A percentile compares a stretch with the other conserved stretches of the same genome.
Evolutionary conservation across 2,888 invertebrate genomes (phyloP).

Genomic region (Pseudoips prasinana): DNA sequence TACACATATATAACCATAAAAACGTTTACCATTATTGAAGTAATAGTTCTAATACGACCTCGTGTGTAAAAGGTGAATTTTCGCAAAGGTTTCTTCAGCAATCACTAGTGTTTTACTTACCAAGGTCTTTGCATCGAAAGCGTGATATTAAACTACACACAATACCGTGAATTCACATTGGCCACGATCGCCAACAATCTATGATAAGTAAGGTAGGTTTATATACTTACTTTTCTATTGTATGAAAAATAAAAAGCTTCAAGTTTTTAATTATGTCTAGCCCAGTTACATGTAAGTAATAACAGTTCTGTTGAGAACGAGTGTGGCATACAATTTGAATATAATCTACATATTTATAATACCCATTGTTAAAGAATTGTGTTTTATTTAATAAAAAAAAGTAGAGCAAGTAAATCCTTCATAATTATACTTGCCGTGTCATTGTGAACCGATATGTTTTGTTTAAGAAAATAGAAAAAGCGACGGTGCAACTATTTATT

Average conservation of each 20-base stretch:
- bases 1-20: too few species aligned
- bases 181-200: slow-evolving; percentile 26
- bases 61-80: slow-evolving; percentile 24
- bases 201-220: slow-evolving; percentile 18
- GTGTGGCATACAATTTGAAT: slow-evolving; percentile 5
- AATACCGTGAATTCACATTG: slow-evolving; percentile 38
- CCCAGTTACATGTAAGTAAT: background rate
- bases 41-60: slow-evolving; percentile 31
- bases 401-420: too few species aligned
- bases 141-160: slow-evolving; percentile 42
- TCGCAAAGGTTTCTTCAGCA: slow-evolving; percentile 40
- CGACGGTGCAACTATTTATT: too few species aligned
- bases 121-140: slow-evolving; percentile 59
- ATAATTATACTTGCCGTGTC: too few species aligned
- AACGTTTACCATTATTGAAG: too few species aligned
- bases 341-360: slow-evolving; percentile 2
- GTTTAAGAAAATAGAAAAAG: too few species aligned
- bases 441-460: too few species aligned
- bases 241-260: too few species aligned
- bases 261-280: slow-evolving; percentile 1
- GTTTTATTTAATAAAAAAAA: too few species aligned
- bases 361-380: too few species aligned
- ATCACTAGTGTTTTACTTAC: slow-evolving; percentile 47
- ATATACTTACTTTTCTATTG: too few species aligned
- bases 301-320: too few species aligned